Conservation (phyloP, 2,888 invertebrate species). For the Dicranocentrus wangi region DNA sequence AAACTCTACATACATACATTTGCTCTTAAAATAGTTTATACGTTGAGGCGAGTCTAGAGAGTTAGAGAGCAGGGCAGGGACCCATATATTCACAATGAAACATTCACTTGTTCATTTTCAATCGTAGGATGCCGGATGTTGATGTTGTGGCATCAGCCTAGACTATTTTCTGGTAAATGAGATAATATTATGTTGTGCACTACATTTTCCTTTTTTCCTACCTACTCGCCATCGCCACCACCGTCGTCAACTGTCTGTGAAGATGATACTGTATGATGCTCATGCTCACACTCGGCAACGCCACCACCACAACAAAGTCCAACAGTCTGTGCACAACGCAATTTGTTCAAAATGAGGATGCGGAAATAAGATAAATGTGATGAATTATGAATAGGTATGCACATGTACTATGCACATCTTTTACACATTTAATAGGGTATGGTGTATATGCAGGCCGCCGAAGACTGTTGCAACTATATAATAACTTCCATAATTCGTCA, state of each 20-base stretch:
- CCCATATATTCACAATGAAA: no score
- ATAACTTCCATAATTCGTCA: no score
- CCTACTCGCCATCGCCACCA: no score
- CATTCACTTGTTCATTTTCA: neutral
- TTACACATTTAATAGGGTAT: conserved; percentile 7
- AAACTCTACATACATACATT: no score
- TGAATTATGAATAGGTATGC: conserved; percentile 8
- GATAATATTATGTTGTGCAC: neutral
- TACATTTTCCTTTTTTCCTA: neutral
- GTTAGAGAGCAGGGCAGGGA: no score
- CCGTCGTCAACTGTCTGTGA: no score
- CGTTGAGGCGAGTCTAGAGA: no score
- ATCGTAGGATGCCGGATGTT: conserved; percentile 39
- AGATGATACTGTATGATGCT: neutral
- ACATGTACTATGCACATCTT: conserved; percentile 13
- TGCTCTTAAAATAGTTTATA: no score
- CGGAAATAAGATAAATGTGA: conserved; percentile 51
- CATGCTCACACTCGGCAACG: neutral
- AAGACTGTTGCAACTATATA: no score
- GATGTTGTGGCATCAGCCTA: conserved; percentile 6
- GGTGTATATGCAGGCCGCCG: no score
- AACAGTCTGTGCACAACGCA: no score
- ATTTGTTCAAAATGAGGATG: conserved; percentile 45
- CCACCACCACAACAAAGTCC: neutral
- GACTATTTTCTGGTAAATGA: conserved; percentile 16